phyloP scores from a whole-genome alignment of 2,888 invertebrate genomes.

The Tyria jacobaeae region DNA sequence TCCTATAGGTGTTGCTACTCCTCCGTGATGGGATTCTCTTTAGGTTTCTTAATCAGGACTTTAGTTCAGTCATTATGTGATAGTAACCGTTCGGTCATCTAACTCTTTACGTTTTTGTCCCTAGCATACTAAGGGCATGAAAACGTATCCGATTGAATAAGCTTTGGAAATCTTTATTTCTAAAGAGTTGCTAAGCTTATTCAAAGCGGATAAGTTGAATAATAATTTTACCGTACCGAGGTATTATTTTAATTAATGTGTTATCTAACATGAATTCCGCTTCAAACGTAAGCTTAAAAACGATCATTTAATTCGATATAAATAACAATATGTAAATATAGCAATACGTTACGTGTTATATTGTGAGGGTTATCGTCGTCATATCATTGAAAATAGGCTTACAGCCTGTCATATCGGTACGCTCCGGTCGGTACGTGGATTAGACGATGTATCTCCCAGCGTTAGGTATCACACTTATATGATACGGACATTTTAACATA shows the following conservation, averaged over 20 bases:
- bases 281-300: constrained; percentile 4
- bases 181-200: too few species aligned
- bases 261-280: neutral
- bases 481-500: constrained; percentile 5
- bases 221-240: neutral
- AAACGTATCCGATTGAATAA: too few species aligned
- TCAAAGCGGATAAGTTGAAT: too few species aligned
- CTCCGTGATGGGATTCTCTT: too few species aligned
- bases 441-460: constrained; percentile 43
- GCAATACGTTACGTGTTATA: constrained; percentile 16
- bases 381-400: constrained; percentile 54
- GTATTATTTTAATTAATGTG: neutral
- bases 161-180: too few species aligned
- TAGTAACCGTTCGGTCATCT: neutral
- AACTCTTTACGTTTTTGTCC: too few species aligned
- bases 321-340: constrained; percentile 21
- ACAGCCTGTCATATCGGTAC: constrained; percentile 61
- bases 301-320: neutral
- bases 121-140: too few species aligned
- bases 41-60: neutral
- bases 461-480: constrained; percentile 15
- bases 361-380: constrained; percentile 22
- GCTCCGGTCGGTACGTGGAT: constrained; percentile 61
- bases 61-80: neutral
- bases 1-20: too few species aligned